These are phyloP conservation scores for Macaca nemestrina DNA, from an alignment of 2,113 vertebrate species.

Conservation along the genomic window DNA sequence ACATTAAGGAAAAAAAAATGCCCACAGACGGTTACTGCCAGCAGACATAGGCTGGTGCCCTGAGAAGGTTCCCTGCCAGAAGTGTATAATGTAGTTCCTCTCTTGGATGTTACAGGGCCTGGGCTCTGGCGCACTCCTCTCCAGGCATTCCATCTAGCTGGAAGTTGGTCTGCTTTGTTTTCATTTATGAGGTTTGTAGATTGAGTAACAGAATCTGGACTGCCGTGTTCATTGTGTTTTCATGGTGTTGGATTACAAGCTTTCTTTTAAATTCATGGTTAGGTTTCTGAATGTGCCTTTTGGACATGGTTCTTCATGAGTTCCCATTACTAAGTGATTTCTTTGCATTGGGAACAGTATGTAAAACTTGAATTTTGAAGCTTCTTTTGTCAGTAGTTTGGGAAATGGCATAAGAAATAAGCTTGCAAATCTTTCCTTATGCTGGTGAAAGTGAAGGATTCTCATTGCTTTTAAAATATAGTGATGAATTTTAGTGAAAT, in stretches of 20 bases:
- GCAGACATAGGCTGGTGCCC: neutral
- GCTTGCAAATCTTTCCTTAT: neutral
- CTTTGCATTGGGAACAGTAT: neutral
- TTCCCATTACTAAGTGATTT: neutral
- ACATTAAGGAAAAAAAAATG: neutral
- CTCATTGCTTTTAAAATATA: neutral
- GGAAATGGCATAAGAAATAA: neutral
- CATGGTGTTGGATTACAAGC: conserved; percentile 19
- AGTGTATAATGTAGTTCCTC: neutral
- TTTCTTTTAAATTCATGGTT: conserved; percentile 5
- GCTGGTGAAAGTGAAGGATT: neutral
- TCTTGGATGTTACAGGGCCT: neutral
- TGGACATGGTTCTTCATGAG: neutral
- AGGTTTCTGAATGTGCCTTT: neutral
- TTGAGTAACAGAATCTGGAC: conserved; percentile 38
- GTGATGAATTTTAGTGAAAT: neutral
- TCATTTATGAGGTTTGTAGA: conserved; percentile 40
- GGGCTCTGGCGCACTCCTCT: neutral
- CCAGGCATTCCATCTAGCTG: neutral
- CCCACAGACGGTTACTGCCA: neutral
- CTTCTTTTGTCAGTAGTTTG: conserved; percentile 3
- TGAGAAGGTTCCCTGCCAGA: neutral
- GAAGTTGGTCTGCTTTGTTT: conserved; percentile 36
- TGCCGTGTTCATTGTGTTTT: conserved; percentile 10
- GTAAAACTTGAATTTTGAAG: neutral